Evolutionary conservation across 23 tunicate species (phyloP), one percentile per base, ranked within the genome.

Genomic region (Diplosoma virens): DNA sequence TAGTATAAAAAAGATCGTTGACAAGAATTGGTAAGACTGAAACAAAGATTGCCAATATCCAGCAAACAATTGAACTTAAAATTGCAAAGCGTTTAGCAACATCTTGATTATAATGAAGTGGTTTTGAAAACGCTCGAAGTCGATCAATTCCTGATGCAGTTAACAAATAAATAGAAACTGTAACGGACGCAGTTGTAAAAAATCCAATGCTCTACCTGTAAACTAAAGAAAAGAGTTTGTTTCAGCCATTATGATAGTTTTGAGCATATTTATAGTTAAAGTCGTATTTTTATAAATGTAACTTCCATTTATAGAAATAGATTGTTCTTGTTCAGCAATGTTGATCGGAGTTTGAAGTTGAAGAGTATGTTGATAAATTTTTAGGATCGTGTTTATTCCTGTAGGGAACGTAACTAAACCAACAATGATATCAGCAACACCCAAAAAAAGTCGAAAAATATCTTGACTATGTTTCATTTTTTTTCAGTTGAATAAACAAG

Each of bases 81-180:
- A 9, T 30, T 3, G 78, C 78, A 29, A 72, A 72, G 4, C 14
- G 33, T 27, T 72, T 72, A 2, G 78, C 78, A 3, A 47, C 14
- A 48, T 72, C 5, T 28, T 72, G 78, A 3, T 37, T 36, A 24
- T 72, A 72, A 5, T 17, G 17, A 5, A 72, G 36, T 2, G 78
- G 78, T 2, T 61, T 33, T 5, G 60, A 5, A 16, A 72, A 26
- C 21, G 78, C 78, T 16, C 2, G 16, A 9, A 72, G 35, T 21
- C 78, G 60, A 29, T 72, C 78, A 34, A 72, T 48, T 47, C 78
- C 78, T 9, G 78, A 72, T 5, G 28, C 78, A 22, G 78, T 50
- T 50, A 72, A 48, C 46, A 72, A 25, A 22, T 72, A 72, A 7
- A 72, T 72, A 2, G 78, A 72, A 3, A 72, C 59, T 2, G 78